phyloP scores from a whole-genome alignment of 30 jellyfish, hydroid and myxozoan genomes.

The Calvadosia cruxmelitensis region DNA sequence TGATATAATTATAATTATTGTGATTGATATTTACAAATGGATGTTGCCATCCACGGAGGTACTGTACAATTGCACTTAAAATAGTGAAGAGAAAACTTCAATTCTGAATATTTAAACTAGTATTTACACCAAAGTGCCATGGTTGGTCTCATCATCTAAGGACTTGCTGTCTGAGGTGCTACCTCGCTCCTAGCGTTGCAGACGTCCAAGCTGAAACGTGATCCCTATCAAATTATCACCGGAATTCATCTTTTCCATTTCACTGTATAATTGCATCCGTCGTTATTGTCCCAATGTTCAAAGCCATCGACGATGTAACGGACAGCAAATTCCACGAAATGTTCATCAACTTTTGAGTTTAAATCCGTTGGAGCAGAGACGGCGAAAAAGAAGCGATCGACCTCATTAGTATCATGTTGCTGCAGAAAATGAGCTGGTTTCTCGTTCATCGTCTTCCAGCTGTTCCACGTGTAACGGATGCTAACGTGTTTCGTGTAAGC shows the following conservation, averaged over 20 bases:
- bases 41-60: too few relatives aligned
- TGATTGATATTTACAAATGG: too few relatives aligned
- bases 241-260: not conserved
- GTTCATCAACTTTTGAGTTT: not conserved
- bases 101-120: too few relatives aligned
- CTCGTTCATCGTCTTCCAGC: slow-evolving; percentile 56
- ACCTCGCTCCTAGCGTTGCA: too few relatives aligned
- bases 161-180: too few relatives aligned
- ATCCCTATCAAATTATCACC: too few relatives aligned
- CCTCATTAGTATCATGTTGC: slow-evolving; percentile 36
- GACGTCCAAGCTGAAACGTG: too few relatives aligned
- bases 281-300: slow-evolving; percentile 89
- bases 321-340: slow-evolving; percentile 44
- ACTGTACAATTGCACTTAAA: too few relatives aligned
- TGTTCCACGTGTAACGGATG: slow-evolving; percentile 64
- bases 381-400: slow-evolving; percentile 52
- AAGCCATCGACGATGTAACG: slow-evolving; percentile 26
- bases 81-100: too few relatives aligned
- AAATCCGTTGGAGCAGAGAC: slow-evolving; percentile 40
- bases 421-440: slow-evolving; percentile 56
- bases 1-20: too few relatives aligned
- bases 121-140: too few relatives aligned
- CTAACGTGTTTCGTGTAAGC: slow-evolving; percentile 50
- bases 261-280: slow-evolving; percentile 41
- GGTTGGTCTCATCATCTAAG: too few relatives aligned